Conservation (phyloP, 2,888 invertebrate species). For the Watsonalla binaria region DNA sequence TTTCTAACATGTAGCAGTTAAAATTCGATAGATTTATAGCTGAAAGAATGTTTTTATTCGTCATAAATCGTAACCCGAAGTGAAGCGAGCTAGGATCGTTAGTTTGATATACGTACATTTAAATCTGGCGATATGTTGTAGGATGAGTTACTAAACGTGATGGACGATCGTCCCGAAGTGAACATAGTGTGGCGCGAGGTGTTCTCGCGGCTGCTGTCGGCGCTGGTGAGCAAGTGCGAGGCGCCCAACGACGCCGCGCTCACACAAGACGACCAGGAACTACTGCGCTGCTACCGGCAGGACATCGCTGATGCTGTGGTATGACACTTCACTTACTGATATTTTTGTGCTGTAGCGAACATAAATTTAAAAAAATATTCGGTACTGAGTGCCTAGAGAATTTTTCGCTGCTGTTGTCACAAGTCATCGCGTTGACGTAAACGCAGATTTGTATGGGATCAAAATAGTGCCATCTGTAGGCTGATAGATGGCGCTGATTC, state of each 20-base stretch:
- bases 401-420: no score
- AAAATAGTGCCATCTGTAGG: no score
- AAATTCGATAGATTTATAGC: no score
- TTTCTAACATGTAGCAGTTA: no score
- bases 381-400: no score
- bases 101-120: neutral
- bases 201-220: conserved; percentile 86
- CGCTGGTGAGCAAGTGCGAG: conserved; percentile 88
- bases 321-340: conserved; percentile 28
- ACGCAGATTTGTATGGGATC: neutral
- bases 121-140: conserved; percentile 30
- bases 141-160: conserved; percentile 81
- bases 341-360: neutral
- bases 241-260: conserved; percentile 82
- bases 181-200: conserved; percentile 83
- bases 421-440: no score
- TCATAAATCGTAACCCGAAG: no score
- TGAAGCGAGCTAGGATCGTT: no score
- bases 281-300: conserved; percentile 91
- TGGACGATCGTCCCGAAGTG: conserved; percentile 45
- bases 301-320: conserved; percentile 92
- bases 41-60: no score
- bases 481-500: no score
- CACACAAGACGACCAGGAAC: conserved; percentile 89
- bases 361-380: no score